Percentiles rank a stretch among this genome's conserved stretches.
phyloP scores from a whole-genome alignment of 1,140 invertebrate species.

The Ctenoplectra terminalis region DNA sequence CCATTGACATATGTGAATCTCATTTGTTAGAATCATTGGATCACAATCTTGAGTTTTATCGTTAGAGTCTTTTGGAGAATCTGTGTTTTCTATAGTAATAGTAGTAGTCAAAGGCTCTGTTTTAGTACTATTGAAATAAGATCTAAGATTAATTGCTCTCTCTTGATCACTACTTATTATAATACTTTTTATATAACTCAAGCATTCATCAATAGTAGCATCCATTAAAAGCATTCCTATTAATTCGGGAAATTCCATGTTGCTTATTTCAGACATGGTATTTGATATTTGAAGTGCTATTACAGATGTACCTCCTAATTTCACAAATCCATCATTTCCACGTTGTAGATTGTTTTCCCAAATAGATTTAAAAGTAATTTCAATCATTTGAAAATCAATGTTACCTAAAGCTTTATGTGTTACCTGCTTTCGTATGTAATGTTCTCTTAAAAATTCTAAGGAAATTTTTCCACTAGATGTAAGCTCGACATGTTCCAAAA shows the following conservation, averaged over 20 bases:
- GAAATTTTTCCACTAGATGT: slow-evolving; percentile 77
- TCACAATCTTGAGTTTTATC: neutral
- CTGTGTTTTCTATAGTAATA: neutral
- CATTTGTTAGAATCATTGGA: neutral
- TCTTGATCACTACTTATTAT: neutral
- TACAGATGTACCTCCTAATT: slow-evolving; percentile 82
- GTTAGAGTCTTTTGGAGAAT: neutral
- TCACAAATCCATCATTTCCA: slow-evolving; percentile 79
- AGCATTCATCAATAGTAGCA: slow-evolving; percentile 63
- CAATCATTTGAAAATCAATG: slow-evolving; percentile 80
- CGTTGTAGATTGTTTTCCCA: slow-evolving; percentile 73
- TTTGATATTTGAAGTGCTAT: slow-evolving; percentile 79
- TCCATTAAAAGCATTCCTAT: slow-evolving; percentile 76
- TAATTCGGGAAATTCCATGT: slow-evolving; percentile 72
- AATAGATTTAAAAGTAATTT: slow-evolving; percentile 69
- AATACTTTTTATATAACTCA: slow-evolving; percentile 59
- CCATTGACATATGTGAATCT: slow-evolving; percentile 63
- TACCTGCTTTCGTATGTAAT: slow-evolving; percentile 34
- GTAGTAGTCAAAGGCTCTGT: neutral
- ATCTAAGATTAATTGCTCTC: neutral
- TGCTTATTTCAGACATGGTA: slow-evolving; percentile 69
- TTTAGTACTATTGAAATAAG: neutral
- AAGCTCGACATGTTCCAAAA: slow-evolving; percentile 67
- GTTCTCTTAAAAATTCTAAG: slow-evolving; percentile 59
- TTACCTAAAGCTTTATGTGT: slow-evolving; percentile 60